Evolutionary conservation across 2,113 vertebrate genomes (phyloP), one percentile per base, ranked within the genome.

Genomic region (Chloropsis cyanopogon): DNA sequence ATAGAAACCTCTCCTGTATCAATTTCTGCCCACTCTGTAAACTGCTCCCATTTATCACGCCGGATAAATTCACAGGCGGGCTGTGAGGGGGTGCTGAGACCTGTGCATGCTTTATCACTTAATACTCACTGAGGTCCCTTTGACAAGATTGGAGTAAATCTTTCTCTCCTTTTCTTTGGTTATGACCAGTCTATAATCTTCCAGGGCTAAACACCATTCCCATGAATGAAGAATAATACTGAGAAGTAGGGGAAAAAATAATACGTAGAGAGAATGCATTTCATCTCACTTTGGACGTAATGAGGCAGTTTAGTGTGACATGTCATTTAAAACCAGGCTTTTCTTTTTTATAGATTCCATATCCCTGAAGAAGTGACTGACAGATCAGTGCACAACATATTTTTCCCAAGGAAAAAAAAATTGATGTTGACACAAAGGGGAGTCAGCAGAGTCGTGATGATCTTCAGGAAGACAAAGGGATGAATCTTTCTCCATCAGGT

Each of bases 241-340:
- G 49, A 97, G 95, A 82, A 69, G 61, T 31, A 54, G 61, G 89
- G 89, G 63, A 8, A 72, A 86, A 97, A 97, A 90, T 68, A 91
- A 83, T 64, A 94, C 1, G 0, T 56, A 22, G 56, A 29, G 60
- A 84, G 65, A 88, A 91, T 82, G 90, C 53, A 66, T 97, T 97
- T 94, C 95, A 97, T 96, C 95, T 97, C 93, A 52, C 96, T 97
- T 97, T 70, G 75, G 81, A 93, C 76, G 82, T 96, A 97, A 97
- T 95, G 95, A 97, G 95, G 87, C 96, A 86, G 50, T 96, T 97
- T 97, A 96, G 93, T 82, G 42, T 95, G 96, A 97, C 95, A 95
- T 90, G 95, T 96, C 95, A 97, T 97, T 98, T 97, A 86, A 96
- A 97, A 95, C 71, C 86, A 61, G 87, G 50, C 77, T 92, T 96